Base-by-base conservation (phyloP, 1,140 invertebrate species). In the Cardiocondyla obscurior region DNA sequence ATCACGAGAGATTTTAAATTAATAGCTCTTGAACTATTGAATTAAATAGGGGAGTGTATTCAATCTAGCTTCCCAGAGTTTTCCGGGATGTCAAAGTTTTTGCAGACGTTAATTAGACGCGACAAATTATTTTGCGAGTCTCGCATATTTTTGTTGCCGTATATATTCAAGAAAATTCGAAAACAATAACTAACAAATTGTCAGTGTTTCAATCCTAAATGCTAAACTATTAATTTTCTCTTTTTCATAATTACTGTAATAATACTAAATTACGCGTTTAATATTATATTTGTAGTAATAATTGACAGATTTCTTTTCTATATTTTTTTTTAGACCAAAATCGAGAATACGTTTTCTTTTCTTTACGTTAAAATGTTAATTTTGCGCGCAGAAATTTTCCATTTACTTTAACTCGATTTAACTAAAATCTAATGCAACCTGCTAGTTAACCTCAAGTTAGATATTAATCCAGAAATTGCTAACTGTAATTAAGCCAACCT, bases 391-490 rank as follows among this genome's bases (percentile, higher is more conserved):
- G 10, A 2, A 74, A 46, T 60, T 44, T 19, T 10, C 30, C 8
- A 60, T 22, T 44, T 16, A 44, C 4, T 49, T 25, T 30, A 36
- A 64, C 14, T 55, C 42, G 33, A 69, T 79, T 64, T 39, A 53
- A 42, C 10, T 62, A 12, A 55, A 65, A 55, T 69, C 14, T 53
- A 22, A 53, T 30, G 62, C 33, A 69, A 69, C 12, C 28, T 53
- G 30, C 33, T 22, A 55, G 22, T 67, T 67, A 53, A 28, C 62
- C 57, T n/a, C 25, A 10, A 49, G 28, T 76, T 62, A 49, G 46
- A 77, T 67, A 77, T 77, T 67, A 77, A 67, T 36, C 16, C 19
- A 28, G n/a, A 62, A 53, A 67, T 79, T 53, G 22, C 49, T 55
- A 79, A 79, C 49, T 53, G 22, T 22, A 69, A 33, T 79, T 42